Percentiles rank a stretch among this genome's conserved stretches.
These are phyloP conservation scores for Melanostoma scalare DNA, from an alignment of 2,888 invertebrate species.

Conservation along the genomic window DNA sequence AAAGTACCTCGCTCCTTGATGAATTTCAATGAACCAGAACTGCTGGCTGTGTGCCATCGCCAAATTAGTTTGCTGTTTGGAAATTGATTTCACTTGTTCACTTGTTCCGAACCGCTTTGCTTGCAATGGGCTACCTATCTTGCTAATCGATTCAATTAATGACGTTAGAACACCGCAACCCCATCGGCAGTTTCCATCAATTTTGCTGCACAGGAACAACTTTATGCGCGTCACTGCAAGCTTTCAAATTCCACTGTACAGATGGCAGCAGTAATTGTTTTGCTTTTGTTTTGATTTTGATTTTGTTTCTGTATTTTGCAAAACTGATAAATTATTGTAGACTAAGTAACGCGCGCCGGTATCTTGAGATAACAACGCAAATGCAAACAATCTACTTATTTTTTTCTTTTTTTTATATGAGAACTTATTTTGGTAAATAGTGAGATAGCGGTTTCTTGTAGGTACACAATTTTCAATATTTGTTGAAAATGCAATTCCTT, in stretches of 20 bases:
- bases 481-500: neutral
- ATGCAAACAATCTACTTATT: slow-evolving; percentile 3
- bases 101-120: neutral
- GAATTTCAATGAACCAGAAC: too few relatives aligned
- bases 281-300: slow-evolving; percentile 11
- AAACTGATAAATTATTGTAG: neutral
- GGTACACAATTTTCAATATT: neutral
- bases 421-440: neutral
- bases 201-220: neutral
- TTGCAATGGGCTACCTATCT: neutral
- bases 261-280: slow-evolving; percentile 31
- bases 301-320: neutral
- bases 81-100: too few relatives aligned
- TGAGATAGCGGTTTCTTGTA: neutral
- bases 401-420: neutral
- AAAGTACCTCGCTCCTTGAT: too few relatives aligned
- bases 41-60: too few relatives aligned
- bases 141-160: neutral
- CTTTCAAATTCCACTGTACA: slow-evolving; percentile 7
- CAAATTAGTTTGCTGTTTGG: too few relatives aligned
- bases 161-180: neutral
- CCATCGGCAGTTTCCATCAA: neutral
- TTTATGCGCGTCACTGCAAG: neutral
- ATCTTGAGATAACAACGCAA: slow-evolving; percentile 6
- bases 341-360: neutral